A percentile compares a stretch with the other conserved stretches of the same genome.
Conservation (phyloP, 64 coral and sea anemone species). For the Porites lutea region DNA sequence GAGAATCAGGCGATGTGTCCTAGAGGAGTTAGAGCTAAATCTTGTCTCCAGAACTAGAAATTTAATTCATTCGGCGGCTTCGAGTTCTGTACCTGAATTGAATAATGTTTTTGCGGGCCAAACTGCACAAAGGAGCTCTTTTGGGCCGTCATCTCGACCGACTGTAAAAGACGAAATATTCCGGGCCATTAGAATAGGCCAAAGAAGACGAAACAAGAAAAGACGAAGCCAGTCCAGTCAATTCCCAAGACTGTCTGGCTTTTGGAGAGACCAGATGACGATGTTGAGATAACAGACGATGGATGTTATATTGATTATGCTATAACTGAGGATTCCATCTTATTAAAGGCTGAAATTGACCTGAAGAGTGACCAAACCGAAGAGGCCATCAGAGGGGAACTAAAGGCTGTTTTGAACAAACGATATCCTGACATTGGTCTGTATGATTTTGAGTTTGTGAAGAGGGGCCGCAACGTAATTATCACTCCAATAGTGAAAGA, state of each 20-base stretch:
- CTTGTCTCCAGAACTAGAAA: not conserved
- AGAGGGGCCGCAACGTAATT: slow-evolving; percentile 57
- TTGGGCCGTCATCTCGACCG: too few species aligned
- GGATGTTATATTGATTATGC: slow-evolving; percentile 70
- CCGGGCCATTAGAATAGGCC: slow-evolving; percentile 36
- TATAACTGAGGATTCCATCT: slow-evolving; percentile 60
- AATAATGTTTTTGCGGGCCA: too few species aligned
- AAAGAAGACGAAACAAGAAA: slow-evolving; percentile 43
- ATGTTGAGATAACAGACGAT: slow-evolving; percentile 36
- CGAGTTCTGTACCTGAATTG: too few species aligned
- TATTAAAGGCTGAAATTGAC: slow-evolving; percentile 72
- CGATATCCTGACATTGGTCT: slow-evolving; percentile 46
- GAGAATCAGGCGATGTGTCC: not conserved
- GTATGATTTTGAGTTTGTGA: slow-evolving; percentile 69
- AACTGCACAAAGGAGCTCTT: too few species aligned
- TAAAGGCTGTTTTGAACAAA: slow-evolving; percentile 48
- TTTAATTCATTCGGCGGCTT: not conserved
- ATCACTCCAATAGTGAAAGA: slow-evolving; percentile 65
- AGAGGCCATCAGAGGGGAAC: slow-evolving; percentile 66
- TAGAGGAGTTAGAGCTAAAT: not conserved
- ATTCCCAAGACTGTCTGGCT: slow-evolving; percentile 60
- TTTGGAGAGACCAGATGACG: slow-evolving; percentile 45
- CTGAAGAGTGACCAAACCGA: slow-evolving; percentile 63
- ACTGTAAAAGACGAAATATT: too few species aligned
- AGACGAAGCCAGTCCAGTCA: slow-evolving; percentile 24